A percentile compares a stretch with the other conserved stretches of the same genome.
Conservation (phyloP, 2,888 invertebrate species). For the Heteromurus nitidus region DNA sequence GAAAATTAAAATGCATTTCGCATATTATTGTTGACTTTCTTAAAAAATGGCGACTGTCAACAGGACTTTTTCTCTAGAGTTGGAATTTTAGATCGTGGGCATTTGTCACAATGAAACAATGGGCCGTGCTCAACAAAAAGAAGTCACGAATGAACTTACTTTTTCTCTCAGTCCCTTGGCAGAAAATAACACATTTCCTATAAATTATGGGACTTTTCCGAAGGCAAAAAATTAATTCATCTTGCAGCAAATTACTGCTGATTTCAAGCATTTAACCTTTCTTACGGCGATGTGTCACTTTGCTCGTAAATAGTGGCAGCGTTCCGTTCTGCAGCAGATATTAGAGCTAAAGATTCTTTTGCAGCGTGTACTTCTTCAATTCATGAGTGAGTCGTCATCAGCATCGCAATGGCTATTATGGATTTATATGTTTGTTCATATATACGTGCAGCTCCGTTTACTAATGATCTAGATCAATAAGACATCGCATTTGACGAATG, state of each 20-base stretch:
- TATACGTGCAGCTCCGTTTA: too few relatives aligned
- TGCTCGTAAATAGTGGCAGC: too few relatives aligned
- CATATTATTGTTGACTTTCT: neutral
- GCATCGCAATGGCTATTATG: too few relatives aligned
- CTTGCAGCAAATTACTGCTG: too few relatives aligned
- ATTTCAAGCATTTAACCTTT: too few relatives aligned
- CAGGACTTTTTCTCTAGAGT: neutral
- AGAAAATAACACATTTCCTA: neutral
- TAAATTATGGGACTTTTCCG: slow-evolving; percentile 1
- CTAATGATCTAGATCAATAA: slow-evolving; percentile 4
- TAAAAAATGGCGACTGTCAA: neutral
- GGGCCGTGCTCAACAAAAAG: neutral
- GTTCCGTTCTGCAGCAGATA: too few relatives aligned
- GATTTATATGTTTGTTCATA: too few relatives aligned
- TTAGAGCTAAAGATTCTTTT: too few relatives aligned
- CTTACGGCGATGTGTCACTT: too few relatives aligned
- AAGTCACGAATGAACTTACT: neutral
- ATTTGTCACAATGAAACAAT: neutral
- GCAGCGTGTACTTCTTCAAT: too few relatives aligned
- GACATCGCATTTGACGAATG: neutral
- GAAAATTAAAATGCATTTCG: neutral
- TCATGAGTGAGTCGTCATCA: too few relatives aligned
- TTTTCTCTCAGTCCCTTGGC: neutral
- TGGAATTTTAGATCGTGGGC: too few relatives aligned
- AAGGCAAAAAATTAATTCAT: neutral